Evolutionary conservation across 2,888 invertebrate species (phyloP).

Genomic region (Campoplex nolae): DNA sequence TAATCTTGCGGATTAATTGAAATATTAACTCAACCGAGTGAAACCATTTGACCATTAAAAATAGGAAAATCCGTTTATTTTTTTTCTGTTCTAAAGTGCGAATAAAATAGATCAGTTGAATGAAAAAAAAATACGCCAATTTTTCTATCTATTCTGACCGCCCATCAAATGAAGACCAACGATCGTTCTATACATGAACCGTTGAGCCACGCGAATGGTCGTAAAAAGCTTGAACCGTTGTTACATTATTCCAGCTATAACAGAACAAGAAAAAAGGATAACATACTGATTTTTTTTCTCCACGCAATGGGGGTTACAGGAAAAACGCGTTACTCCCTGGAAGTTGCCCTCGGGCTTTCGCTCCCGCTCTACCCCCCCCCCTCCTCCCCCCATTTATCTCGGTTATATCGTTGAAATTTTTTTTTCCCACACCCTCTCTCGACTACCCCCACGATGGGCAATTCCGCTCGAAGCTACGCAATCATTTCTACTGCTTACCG

Average conservation of each 20-base stretch:
- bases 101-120: not conserved
- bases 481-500: slow-evolving; percentile 48
- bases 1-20: slow-evolving; percentile 18
- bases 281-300: slow-evolving; percentile 38
- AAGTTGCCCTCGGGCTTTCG: slow-evolving; percentile 33
- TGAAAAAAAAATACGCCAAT: not conserved
- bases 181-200: not conserved
- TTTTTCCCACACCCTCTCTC: slow-evolving; percentile 19
- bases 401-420: slow-evolving; percentile 44
- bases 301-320: not conserved
- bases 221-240: not conserved
- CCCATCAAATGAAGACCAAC: not conserved
- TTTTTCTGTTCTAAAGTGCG: not conserved
- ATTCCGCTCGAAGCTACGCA: slow-evolving; percentile 27
- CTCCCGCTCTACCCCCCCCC: not conserved
- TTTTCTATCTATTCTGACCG: not conserved
- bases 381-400: slow-evolving; percentile 46
- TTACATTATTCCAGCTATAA: not conserved
- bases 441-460: slow-evolving; percentile 22
- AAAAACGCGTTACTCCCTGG: slow-evolving; percentile 23
- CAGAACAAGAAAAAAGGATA: not conserved
- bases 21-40: not conserved
- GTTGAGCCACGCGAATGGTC: not conserved
- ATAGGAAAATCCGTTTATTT: not conserved
- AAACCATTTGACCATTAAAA: not conserved